Evolutionary conservation across 2,888 invertebrate genomes (phyloP).

Genomic region (Habrosyne pyritoides): DNA sequence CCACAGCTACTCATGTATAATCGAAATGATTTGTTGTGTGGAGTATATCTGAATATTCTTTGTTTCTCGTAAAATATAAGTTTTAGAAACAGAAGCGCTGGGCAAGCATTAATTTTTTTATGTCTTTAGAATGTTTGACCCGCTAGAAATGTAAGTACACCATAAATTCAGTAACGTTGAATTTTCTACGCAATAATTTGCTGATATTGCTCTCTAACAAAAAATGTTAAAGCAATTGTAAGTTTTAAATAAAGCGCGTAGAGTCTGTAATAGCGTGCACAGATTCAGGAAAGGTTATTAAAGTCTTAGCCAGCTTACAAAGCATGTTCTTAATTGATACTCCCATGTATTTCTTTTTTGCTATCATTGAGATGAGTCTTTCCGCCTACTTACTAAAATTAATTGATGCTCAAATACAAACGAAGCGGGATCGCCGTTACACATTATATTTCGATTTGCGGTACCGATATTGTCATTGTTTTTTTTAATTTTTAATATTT

Average conservation of each 20-base stretch:
- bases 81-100: too few relatives aligned
- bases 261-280: background rate
- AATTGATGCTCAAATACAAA: slow-evolving; percentile 62
- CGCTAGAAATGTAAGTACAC: too few relatives aligned
- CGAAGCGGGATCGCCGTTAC: slow-evolving; percentile 49
- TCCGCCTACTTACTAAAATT: slow-evolving; percentile 39
- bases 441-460: slow-evolving; percentile 55
- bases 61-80: too few relatives aligned
- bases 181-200: background rate
- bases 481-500: slow-evolving; percentile 21
- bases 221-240: background rate
- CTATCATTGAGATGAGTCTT: slow-evolving; percentile 39
- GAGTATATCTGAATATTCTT: too few relatives aligned
- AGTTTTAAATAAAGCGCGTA: background rate
- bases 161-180: too few relatives aligned
- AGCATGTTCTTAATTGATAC: slow-evolving; percentile 53
- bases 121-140: too few relatives aligned
- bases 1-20: too few relatives aligned
- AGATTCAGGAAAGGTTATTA: background rate
- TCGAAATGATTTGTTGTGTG: too few relatives aligned
- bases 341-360: slow-evolving; percentile 50
- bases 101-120: too few relatives aligned
- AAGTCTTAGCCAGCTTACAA: background rate
- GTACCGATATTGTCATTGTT: slow-evolving; percentile 37
- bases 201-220: background rate